phyloP scores from a whole-genome alignment of 2,888 invertebrate genomes.

The Sepioteuthis lessoniana region DNA sequence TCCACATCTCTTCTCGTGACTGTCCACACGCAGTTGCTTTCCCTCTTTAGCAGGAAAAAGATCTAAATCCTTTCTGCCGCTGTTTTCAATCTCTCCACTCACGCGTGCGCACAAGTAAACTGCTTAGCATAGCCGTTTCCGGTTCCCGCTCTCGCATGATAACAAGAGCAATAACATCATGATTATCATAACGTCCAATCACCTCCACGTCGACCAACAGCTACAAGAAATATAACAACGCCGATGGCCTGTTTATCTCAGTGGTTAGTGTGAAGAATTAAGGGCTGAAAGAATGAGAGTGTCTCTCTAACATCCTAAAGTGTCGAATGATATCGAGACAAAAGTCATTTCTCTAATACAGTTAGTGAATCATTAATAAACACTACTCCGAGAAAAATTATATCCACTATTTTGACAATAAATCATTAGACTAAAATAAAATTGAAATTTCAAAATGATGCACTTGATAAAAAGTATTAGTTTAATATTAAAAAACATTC shows the following conservation, averaged over 20 bases:
- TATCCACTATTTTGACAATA: too few species aligned
- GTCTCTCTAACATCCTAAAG: too few species aligned
- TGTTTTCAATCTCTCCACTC: neutral
- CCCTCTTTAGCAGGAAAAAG: constrained; percentile 6
- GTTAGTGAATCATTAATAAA: too few species aligned
- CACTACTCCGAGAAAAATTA: too few species aligned
- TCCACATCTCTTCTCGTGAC: neutral
- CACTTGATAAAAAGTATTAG: too few species aligned
- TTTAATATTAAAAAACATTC: too few species aligned
- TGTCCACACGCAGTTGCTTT: neutral
- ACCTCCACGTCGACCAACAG: too few species aligned
- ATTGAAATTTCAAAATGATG: too few species aligned
- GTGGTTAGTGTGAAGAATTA: neutral
- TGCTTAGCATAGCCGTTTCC: constrained; percentile 16
- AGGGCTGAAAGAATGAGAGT: too few species aligned
- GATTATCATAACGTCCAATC: neutral
- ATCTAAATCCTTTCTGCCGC: neutral
- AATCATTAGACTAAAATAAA: too few species aligned
- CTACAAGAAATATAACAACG: neutral
- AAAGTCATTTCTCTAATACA: too few species aligned
- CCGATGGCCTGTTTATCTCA: neutral
- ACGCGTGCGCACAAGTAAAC: constrained; percentile 33
- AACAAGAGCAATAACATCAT: neutral
- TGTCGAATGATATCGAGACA: too few species aligned
- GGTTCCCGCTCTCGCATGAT: neutral